phyloP scores from a whole-genome alignment of 2,888 invertebrate genomes.

The Thymelicus lineola region DNA sequence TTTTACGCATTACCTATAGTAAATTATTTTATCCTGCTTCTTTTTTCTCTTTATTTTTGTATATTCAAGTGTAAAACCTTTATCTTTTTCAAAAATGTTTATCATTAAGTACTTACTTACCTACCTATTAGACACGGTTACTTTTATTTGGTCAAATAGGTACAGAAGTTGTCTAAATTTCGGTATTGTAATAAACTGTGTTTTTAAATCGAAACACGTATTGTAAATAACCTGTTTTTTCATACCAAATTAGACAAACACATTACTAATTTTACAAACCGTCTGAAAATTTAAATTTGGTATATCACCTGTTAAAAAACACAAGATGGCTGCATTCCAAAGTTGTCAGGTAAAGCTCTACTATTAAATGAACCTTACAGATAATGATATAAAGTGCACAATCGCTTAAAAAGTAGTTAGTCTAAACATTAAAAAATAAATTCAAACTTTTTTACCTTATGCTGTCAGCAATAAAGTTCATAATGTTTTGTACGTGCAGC shows the following conservation, averaged over 20 bases:
- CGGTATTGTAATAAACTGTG: too few species aligned
- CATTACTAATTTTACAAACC: slow-evolving; percentile 26
- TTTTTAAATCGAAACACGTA: neutral
- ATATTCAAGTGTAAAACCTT: too few species aligned
- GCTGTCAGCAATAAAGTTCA: slow-evolving; percentile 14
- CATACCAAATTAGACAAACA: slow-evolving; percentile 25
- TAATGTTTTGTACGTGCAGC: slow-evolving; percentile 14
- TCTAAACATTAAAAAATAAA: neutral
- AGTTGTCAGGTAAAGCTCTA: slow-evolving; percentile 31
- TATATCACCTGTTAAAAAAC: slow-evolving; percentile 45
- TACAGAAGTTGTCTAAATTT: too few species aligned
- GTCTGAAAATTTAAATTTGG: slow-evolving; percentile 24
- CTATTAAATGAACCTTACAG: slow-evolving; percentile 37
- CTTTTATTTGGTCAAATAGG: too few species aligned
- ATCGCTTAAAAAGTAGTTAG: neutral
- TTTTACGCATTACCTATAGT: too few species aligned
- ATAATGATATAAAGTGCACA: slow-evolving; percentile 38
- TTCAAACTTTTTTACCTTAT: slow-evolving; percentile 12
- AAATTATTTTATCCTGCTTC: too few species aligned
- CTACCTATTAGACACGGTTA: too few species aligned
- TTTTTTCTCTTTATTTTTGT: too few species aligned
- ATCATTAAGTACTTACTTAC: too few species aligned
- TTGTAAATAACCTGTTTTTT: slow-evolving; percentile 1
- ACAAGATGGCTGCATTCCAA: slow-evolving; percentile 56
- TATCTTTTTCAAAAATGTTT: too few species aligned